Evolutionary conservation across 2,113 vertebrate species (phyloP).

Genomic region (Asarcornis scutulata): DNA sequence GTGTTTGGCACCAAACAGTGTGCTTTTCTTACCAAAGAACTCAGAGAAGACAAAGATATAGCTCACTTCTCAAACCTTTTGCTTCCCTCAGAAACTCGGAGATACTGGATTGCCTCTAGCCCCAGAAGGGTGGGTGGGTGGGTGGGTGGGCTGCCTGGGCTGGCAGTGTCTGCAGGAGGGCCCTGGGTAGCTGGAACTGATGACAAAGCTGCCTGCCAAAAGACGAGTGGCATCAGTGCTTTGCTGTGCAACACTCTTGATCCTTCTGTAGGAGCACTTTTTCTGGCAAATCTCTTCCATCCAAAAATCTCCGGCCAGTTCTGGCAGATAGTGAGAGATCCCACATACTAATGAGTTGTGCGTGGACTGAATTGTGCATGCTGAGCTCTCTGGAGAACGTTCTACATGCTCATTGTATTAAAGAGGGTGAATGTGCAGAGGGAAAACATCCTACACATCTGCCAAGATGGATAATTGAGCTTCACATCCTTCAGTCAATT

Average conservation of each 20-base stretch:
- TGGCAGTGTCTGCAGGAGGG: neutral
- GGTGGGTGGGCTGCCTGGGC: neutral
- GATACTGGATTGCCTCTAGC: fast-evolving
- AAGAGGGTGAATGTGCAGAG: neutral
- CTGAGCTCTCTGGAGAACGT: neutral
- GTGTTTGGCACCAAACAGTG: neutral
- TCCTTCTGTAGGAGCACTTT: neutral
- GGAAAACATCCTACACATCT: neutral
- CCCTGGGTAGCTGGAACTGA: neutral
- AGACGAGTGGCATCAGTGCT: neutral
- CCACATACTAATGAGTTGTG: neutral
- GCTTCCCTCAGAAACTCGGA: neutral
- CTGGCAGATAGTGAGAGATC: neutral
- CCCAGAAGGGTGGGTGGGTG: neutral
- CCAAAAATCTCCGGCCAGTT: neutral
- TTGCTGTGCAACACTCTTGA: neutral
- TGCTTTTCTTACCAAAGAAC: neutral
- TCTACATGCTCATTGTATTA: neutral
- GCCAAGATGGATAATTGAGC: neutral
- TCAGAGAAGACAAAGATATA: neutral
- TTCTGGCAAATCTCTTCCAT: neutral
- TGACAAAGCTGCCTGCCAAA: neutral
- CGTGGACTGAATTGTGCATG: too few species aligned
- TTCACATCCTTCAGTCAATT: neutral
- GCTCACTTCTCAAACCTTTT: neutral